Evolutionary conservation across 2,888 invertebrate genomes (phyloP), one percentile per base, ranked within the genome.

Genomic region (Archaeoteleia sp.): DNA sequence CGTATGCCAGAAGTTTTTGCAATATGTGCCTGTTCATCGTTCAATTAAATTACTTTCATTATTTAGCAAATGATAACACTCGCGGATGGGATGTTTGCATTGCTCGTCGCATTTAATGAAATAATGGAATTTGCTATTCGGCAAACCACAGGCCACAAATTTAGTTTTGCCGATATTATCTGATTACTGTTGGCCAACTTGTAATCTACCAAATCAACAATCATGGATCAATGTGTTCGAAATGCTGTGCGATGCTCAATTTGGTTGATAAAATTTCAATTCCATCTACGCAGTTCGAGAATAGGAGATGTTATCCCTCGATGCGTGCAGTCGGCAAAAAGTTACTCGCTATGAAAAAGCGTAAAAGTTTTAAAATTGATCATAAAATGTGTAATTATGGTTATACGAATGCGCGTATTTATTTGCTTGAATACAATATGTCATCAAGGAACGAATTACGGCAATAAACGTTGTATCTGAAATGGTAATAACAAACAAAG

Each of bases 141-240:
- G 55, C 48, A 35, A 48, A 40, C 48, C 48, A 35, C 37, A 48
- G 15, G 48, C 55, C 63, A 14, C 51, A 63, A 63, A 63, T 63
- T 54, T 48, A 54, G 63, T 63, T 65, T 51, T 51, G 37, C 51
- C 39, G 45, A 49, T 55, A 63, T 55, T 55, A 63, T 63, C 63
- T 63, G 63, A 55, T 63, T 55, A 63, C 42, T 37, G 29, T 14
- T 42, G 17, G 62, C 45, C 25, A 20, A 5, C 49, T 23, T 48
- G 55, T 49, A 65, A 65, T 61, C 45, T 53, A 53, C 51, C 45
- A 40, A 61, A 61, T 65, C 63, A 57, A 57, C 55, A 45, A 43
- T 25, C 37, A 20, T 37, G 45, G 32, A 60, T 60, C 51, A 60
- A 30, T 23, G 42, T 23, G 3, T 35, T 20, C 27, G 23, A 25